Conservation (phyloP, 2,888 invertebrate genomes). For the Thumatha senex region DNA sequence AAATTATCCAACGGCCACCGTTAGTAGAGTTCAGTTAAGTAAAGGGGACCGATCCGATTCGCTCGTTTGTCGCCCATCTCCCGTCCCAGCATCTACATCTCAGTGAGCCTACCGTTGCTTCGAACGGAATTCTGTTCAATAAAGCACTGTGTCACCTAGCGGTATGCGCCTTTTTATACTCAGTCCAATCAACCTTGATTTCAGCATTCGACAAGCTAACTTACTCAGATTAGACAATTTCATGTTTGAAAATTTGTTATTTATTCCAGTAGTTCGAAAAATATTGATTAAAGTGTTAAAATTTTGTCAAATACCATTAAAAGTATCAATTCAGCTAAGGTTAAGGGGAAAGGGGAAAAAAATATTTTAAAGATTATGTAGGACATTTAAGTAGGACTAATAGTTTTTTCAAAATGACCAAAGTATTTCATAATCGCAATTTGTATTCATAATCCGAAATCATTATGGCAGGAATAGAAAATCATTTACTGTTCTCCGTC, state of each 20-base stretch:
- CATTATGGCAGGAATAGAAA: no score
- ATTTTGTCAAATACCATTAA: no score
- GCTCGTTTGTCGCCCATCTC: slow-evolving; percentile 25
- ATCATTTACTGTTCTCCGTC: background rate
- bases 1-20: background rate
- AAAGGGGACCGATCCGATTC: slow-evolving; percentile 37
- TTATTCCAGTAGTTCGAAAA: background rate
- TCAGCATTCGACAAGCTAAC: slow-evolving; percentile 58
- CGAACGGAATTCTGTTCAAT: slow-evolving; percentile 73
- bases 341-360: background rate
- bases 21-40: slow-evolving; percentile 22
- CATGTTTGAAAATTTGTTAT: slow-evolving; percentile 10
- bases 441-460: no score
- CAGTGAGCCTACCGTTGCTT: slow-evolving; percentile 53
- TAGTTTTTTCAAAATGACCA: no score
- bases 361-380: background rate
- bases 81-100: slow-evolving; percentile 35
- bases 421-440: no score
- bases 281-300: background rate
- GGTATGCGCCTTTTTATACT: slow-evolving; percentile 72
- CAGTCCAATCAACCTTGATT: slow-evolving; percentile 53
- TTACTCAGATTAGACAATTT: slow-evolving; percentile 19
- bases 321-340: background rate
- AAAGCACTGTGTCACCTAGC: slow-evolving; percentile 80
- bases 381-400: no score